phyloP scores from a whole-genome alignment of 2,888 invertebrate species.

The Protula sp. region DNA sequence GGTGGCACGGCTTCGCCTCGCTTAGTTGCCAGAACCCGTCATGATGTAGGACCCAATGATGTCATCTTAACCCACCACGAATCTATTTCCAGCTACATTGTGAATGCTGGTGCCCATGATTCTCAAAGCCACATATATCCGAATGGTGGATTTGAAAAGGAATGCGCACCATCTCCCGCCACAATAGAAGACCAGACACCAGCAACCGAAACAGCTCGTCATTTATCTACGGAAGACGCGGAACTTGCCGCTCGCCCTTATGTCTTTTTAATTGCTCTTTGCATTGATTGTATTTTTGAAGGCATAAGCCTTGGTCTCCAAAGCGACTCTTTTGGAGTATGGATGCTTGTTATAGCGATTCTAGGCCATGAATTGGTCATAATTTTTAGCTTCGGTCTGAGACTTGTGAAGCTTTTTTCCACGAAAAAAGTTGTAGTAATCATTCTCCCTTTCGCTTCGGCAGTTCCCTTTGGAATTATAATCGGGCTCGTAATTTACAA shows the following conservation, averaged over 20 bases:
- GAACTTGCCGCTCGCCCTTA: conserved; percentile 38
- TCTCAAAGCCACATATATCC: too few relatives aligned
- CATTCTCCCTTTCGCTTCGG: neutral
- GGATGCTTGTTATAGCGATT: conserved; percentile 21
- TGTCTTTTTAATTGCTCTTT: conserved; percentile 56
- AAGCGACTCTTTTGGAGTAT: conserved; percentile 22
- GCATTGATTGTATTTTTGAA: conserved; percentile 59
- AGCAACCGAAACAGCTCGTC: too few relatives aligned
- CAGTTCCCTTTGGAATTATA: neutral
- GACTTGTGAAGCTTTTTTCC: neutral
- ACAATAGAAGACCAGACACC: too few relatives aligned
- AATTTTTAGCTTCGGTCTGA: neutral
- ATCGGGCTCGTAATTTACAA: neutral
- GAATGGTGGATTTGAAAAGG: neutral
- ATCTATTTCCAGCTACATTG: too few relatives aligned
- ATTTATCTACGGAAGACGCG: too few relatives aligned
- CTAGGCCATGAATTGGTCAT: neutral
- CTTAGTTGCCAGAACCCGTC: too few relatives aligned
- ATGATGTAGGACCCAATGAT: too few relatives aligned
- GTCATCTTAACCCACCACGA: too few relatives aligned
- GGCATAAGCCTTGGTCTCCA: conserved; percentile 58
- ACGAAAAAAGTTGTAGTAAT: neutral
- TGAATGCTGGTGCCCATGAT: too few relatives aligned
- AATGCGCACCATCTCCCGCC: too few relatives aligned
- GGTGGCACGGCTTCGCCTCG: too few relatives aligned